phyloP scores from a whole-genome alignment of 2,797 vertebrate genomes.

The Heliangelus exortis region DNA sequence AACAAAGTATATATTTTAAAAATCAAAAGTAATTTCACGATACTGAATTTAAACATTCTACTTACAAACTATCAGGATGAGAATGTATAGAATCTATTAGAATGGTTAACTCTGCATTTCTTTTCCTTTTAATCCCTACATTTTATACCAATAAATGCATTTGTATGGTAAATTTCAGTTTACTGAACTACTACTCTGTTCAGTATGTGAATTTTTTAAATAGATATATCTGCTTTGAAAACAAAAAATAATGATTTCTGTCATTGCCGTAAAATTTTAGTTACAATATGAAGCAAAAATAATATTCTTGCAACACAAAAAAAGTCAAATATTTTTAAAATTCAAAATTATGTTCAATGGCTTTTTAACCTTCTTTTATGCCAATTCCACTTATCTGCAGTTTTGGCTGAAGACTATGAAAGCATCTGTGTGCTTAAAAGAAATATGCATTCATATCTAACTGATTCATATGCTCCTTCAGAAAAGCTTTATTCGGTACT shows the following conservation, averaged over 20 bases:
- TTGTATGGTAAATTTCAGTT: background rate
- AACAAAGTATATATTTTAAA: background rate
- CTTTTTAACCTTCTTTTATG: background rate
- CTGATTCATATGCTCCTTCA: background rate
- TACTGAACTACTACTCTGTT: background rate
- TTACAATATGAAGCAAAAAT: background rate
- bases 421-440: slow-evolving; percentile 9
- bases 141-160: background rate
- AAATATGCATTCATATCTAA: slow-evolving; percentile 1
- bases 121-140: background rate
- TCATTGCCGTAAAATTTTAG: background rate
- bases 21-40: background rate
- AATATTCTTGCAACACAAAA: background rate
- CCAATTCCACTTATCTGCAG: background rate
- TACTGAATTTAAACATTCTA: background rate
- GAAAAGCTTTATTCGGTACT: slow-evolving; percentile 38
- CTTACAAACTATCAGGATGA: background rate
- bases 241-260: background rate
- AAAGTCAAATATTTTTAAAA: background rate
- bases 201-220: background rate
- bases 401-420: background rate
- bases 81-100: background rate
- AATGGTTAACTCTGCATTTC: background rate
- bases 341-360: background rate
- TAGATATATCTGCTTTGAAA: background rate